These are phyloP conservation scores for Gallirallus australis DNA, from an alignment of 2,797 vertebrate species.

Conservation along the genomic window DNA sequence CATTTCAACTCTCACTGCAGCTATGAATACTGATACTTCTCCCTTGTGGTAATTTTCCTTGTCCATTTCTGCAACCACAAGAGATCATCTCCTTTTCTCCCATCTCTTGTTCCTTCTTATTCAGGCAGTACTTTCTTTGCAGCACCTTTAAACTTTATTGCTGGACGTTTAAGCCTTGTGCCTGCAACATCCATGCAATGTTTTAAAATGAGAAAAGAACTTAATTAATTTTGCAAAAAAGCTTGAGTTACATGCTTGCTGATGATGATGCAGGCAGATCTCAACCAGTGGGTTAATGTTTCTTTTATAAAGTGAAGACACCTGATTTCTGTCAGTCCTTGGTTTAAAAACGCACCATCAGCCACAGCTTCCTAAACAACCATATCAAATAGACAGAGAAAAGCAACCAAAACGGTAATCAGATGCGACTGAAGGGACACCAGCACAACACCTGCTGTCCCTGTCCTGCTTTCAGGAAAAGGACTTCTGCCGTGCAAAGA, in stretches of 20 bases:
- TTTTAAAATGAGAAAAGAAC: conserved; percentile 29
- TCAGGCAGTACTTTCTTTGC: not conserved
- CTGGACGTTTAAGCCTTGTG: conserved; percentile 11
- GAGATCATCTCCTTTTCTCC: not conserved
- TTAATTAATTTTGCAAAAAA: conserved; percentile 34
- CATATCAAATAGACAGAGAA: conserved; percentile 73
- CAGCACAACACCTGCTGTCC: conserved; percentile 56
- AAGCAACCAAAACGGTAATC: conserved; percentile 67
- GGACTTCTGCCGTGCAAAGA: conserved; percentile 54
- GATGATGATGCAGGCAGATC: conserved; percentile 61
- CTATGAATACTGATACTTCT: conserved; percentile 62
- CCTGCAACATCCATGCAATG: not conserved
- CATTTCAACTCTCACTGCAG: conserved; percentile 53
- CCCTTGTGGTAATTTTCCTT: conserved; percentile 35
- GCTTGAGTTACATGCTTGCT: conserved; percentile 62
- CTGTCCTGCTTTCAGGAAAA: conserved; percentile 38
- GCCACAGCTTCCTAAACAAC: conserved; percentile 55
- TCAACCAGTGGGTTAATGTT: conserved; percentile 72
- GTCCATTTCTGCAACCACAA: not conserved
- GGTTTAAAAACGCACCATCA: conserved; percentile 67
- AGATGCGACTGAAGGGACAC: conserved; percentile 66
- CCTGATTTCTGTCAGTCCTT: conserved; percentile 76
- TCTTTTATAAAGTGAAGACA: conserved; percentile 76
- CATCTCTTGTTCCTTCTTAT: not conserved
- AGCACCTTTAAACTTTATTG: not conserved